Evolutionary conservation across 1,140 invertebrate species (phyloP), one percentile per base, ranked within the genome.

Genomic region (Pomacea maculata): DNA sequence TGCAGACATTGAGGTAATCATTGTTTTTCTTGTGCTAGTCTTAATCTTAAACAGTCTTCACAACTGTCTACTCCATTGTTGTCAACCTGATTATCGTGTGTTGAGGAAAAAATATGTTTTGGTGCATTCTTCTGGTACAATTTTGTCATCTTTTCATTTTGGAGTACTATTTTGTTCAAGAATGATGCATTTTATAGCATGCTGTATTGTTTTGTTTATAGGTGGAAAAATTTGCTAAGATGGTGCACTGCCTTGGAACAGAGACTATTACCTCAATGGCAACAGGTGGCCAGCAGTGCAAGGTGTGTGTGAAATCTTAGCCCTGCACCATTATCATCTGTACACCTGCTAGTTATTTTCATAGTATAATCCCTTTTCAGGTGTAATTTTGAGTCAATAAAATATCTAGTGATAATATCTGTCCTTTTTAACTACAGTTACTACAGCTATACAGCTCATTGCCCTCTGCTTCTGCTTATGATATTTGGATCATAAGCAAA

Each of bases 221-320:
- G 87, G 83, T 87, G 15, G 80, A 82, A 21, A 88, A 85, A 68
- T 87, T 90, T 65, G 75, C 65, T 5, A 72, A 86, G 19, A 88
- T 87, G 84, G 86, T 90, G 9, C 55, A 73, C 19, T 75, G 83
- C 21, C 55, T 90, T 34, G 88, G 89, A n/a, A 63, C 72, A 45
- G 77, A 86, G 4, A 88, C 88, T 55, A 45, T 89, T 52, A 81
- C 76, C 55, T 83, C 88, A 65, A 87, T 90, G 75, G 87, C 89
- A 73, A 85, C 78, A 11, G 83, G 87, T 25, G 87, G 86, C 55
- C 87, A 86, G 63, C 79, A 85, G 55, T 82, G 52, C 12, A 83
- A 90, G 87, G 88, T 88, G 79, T 83, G 85, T 81, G 11, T 76
- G 4, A 10, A 45, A 9, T 21, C 9, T 14, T 52, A 10, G 2